Evolutionary conservation across 1,140 invertebrate genomes (phyloP).

Genomic region (Polypedilum vanderplanki): DNA sequence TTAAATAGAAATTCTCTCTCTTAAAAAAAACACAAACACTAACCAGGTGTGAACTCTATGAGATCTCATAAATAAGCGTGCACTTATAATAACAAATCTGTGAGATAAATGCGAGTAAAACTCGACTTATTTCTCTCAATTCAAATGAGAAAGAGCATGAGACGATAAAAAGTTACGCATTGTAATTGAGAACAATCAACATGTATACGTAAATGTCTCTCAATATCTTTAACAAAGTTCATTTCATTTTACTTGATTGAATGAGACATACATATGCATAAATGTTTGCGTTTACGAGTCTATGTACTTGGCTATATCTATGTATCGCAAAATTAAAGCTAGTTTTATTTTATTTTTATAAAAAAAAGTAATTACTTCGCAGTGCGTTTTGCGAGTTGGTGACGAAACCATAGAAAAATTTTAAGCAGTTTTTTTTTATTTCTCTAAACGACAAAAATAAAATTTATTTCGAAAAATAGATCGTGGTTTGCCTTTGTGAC

Average conservation of each 20-base stretch:
- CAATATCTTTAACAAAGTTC: too few relatives aligned
- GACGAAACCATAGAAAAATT: background rate
- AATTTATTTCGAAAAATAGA: background rate
- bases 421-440: background rate
- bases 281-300: slow-evolving; percentile 13
- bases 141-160: too few relatives aligned
- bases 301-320: slow-evolving; percentile 3
- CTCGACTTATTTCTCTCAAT: too few relatives aligned
- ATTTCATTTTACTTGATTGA: background rate
- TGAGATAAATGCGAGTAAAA: too few relatives aligned
- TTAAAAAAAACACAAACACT: too few relatives aligned
- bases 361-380: background rate
- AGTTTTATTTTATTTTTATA: slow-evolving; percentile 8
- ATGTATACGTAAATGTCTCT: too few relatives aligned
- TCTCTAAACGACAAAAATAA: background rate
- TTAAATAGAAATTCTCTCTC: too few relatives aligned
- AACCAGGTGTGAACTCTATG: too few relatives aligned
- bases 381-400: slow-evolving; percentile 2
- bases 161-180: too few relatives aligned
- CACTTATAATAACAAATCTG: too few relatives aligned
- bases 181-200: too few relatives aligned
- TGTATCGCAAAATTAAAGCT: background rate
- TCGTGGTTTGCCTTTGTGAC: slow-evolving; percentile 23
- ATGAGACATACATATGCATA: background rate
- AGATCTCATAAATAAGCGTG: too few relatives aligned